Base-by-base conservation (phyloP, 1,140 invertebrate species). In the Calliphora vicina region DNA sequence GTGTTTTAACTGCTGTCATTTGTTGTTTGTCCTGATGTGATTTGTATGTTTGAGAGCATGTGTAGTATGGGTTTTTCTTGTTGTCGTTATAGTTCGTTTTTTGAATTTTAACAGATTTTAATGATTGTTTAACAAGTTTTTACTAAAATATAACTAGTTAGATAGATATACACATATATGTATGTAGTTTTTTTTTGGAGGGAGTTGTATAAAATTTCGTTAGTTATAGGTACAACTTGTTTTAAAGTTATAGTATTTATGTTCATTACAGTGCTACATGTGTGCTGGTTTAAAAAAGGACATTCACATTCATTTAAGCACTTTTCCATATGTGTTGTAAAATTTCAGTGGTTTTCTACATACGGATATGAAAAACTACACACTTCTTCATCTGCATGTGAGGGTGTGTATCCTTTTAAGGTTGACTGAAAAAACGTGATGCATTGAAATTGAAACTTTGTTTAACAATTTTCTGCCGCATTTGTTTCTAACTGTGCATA, bases 51-150 rank as follows among this genome's bases (percentile, higher is more conserved):
- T 76, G 74, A 1, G 5, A 29, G 25, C 6, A 10, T 43, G 12
- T 25, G n/a, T 43, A n/a, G 35, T 78, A 12, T 35, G 6, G 23
- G 29, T 43, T 20, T 61, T 61, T 61, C 57, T 67, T 50, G n/a
- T 67, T 67, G 1, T 67, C 20, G n/a, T n/a, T 78, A 25, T 43
- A 43, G 42, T 78, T 78, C 35, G 35, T 78, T 25, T 78, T 78
- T 78, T 29, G 35, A 78, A 78, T 78, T 78, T 78, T 78, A 78
- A 78, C 35, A 78, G 74, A 17, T 78, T 78, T 78, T 78, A 78
- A 78, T 78, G 74, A 78, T 78, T 78, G 74, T 78, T 78, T 78
- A 78, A 78, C 74, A 78, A 78, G 35, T 78, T 78, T 35, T 78
- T 43, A 20, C 17, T 76, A 15, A 42, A 43, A 13, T 76, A n/a